Base-by-base conservation (phyloP, 2,888 invertebrate species). In the Campoplex nolae region DNA sequence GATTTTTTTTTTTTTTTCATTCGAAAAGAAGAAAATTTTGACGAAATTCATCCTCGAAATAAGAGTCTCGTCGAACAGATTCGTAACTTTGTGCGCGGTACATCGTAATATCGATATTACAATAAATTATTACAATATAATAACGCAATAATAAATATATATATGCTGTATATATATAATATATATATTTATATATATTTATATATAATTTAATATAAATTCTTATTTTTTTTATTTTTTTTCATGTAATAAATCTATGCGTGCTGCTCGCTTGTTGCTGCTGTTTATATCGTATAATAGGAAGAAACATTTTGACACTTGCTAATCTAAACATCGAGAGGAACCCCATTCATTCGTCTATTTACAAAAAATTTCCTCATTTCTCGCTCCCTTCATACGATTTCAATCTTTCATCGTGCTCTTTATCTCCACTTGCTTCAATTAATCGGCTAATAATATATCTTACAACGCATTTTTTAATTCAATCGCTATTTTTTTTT, bases 41-140 rank as follows among this genome's bases (percentile, higher is more conserved):
- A 62, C 32, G 38, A 62, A 62, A 32, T 32, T 62, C 16, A 32
- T 32, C 62, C 68, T 68, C 68, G 42, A 79, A 48, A 51, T 67
- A 68, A 80, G 35, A 82, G 58, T 48, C 58, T 79, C 65, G 68
- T 38, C 56, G 56, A 79, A 42, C 32, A 51, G 58, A 82, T 82
- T 73, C 56, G 42, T 79, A 67, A 74, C 35, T 71, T 91, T 86
- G 83, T 81, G 90, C 90, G 90, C 91, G 91, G 32, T 91, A 91
- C 92, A 92, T 91, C 91, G 89, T 91, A 90, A 88, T 89, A 92
- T 90, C 90, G 90, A 91, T 90, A 90, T 93, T 92, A 92, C 91
- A 94, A 94, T 94, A 94, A 94, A 94, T 88, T 94, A 94, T 94
- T 93, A 93, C 91, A 94, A 94, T 93, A 93, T 93, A 93, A 93